Evolutionary conservation across 2,797 vertebrate species (phyloP), one percentile per base, ranked within the genome.

Genomic region (Cyprinodon diabolis): DNA sequence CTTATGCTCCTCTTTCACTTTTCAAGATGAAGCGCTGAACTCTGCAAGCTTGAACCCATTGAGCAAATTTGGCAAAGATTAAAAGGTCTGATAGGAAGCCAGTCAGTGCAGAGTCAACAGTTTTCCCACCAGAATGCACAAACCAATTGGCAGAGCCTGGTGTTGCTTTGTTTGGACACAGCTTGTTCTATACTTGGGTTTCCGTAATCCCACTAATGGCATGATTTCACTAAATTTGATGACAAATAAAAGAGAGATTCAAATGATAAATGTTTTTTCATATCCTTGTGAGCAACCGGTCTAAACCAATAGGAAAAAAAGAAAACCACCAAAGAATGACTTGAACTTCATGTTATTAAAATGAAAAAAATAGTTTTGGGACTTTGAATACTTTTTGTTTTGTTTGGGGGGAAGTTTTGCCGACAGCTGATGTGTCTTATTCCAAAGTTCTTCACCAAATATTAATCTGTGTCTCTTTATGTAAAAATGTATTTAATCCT

Each of bases 101-200:
- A 37, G 71, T 68, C 58, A 49, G 69, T 13, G 72, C 86, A 78
- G 75, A 84, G 84, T 93, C 91, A 92, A 89, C 84, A 89, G 86
- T 86, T 89, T 91, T 37, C 75, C 75, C 63, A 80, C 86, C 78
- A 80, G 84, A 69, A 37, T 77, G 85, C 89, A 86, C 47, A 52
- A 67, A 77, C 66, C 81, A 79, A 85, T 86, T 66, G 19, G 67
- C 13, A 1, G 4, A 6, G 52, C 4, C 66, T 47, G 49, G 23
- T 60, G 35, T 77, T 13, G 2, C 7, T 14, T 14, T 57, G 25
- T 37, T 35, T 17, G 30, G 57, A 60, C 6, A 17, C 15, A 19
- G 4, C 5, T 17, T 14, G 7, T 30, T 58, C 56, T 17, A 17
- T 47, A 0, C 45, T 8, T 47, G 6, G 8, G 45, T 47, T 47